A percentile compares a stretch with the other conserved stretches of the same genome.
Evolutionary conservation across 2,888 invertebrate genomes (phyloP).

Genomic region (Phytoseiulus persimilis): DNA sequence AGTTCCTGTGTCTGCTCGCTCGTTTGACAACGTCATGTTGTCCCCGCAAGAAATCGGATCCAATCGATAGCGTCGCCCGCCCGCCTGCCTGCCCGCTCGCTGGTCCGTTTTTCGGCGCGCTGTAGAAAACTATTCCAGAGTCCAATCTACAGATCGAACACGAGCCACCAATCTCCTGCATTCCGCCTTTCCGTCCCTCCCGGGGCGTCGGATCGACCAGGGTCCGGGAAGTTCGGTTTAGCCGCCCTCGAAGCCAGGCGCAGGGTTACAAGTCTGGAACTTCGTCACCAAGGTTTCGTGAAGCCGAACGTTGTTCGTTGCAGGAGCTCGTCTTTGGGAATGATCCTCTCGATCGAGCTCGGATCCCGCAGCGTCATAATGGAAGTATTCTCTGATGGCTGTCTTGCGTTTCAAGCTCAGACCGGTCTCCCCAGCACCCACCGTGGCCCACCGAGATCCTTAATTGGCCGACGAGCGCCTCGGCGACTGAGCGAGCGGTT

Average conservation of each 20-base stretch:
- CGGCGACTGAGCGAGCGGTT: background rate
- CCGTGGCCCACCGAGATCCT: background rate
- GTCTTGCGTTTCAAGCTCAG: background rate
- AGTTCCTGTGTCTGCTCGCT: background rate
- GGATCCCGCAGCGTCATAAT: background rate
- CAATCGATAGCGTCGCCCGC: background rate
- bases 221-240: background rate
- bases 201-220: background rate
- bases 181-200: background rate
- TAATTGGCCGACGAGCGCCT: background rate
- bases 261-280: no score
- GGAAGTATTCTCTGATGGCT: background rate
- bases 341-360: background rate
- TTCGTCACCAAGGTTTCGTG: background rate
- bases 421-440: background rate
- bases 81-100: background rate
- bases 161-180: background rate
- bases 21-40: background rate
- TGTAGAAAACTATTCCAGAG: background rate
- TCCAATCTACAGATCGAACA: background rate
- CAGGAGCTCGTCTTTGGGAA: background rate
- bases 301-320: background rate
- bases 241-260: no score
- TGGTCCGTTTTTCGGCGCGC: background rate
- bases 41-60: background rate